Evolutionary conservation across 1,140 invertebrate genomes (phyloP), one percentile per base, ranked within the genome.

Genomic region (Choristoneura fumiferana): DNA sequence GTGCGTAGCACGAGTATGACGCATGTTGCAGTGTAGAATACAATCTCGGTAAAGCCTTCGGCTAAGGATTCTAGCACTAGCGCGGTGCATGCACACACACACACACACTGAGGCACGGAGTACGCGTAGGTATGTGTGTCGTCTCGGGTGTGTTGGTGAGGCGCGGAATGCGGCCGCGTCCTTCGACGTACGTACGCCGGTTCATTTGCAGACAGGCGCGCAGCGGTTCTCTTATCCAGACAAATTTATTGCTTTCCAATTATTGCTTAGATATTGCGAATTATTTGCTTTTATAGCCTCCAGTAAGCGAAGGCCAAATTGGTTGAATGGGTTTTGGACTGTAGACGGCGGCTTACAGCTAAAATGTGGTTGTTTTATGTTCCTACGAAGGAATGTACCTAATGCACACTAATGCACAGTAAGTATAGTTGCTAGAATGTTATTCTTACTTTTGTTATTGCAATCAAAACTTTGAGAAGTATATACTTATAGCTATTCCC

Each of bases 101-200:
- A 65, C 67, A 64, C 72, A 71, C 65, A 80, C 65, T 69, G 56
- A 12, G 36, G 58, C 65, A 43, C 15, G 15, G 4, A 54, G 67
- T 65, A 64, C 65, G 65, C 76, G 76, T 77, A 57, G 78, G 78
- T 82, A 84, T 84, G 81, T 82, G 73, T 84, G 81, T 74, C 80
- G 77, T 76, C 73, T 77, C 68, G 65, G 62, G 55, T 75, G 78
- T 80, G 62, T 67, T 74, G 65, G 77, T 76, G 80, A 57, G 75
- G 71, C 59, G 74, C 60, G 84, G 84, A 87, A 87, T 87, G 84
- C 84, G 84, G 79, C 76, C 84, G 73, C 82, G 84, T 87, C 84
- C 84, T 87, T 87, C 84, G 78, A 60, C 69, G 76, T 69, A 69
- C 68, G 60, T 59, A 73, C 71, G 73, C 66, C 76, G 73, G 68